Evolutionary conservation across 2,113 vertebrate genomes (phyloP).

Genomic region (Bufo bufo): DNA sequence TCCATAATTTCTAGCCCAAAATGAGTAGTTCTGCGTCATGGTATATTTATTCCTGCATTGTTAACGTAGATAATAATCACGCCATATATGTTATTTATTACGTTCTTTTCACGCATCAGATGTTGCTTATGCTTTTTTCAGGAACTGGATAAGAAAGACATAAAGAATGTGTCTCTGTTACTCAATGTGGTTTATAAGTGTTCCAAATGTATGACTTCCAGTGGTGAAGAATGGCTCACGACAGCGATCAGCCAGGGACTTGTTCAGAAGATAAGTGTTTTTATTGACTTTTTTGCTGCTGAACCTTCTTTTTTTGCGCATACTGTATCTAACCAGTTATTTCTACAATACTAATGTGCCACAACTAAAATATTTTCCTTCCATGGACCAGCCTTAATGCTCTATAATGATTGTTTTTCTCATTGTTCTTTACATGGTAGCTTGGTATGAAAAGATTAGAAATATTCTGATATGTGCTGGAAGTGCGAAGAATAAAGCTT

Average conservation of each 20-base stretch:
- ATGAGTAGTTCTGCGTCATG: too few species aligned
- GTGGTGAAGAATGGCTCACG: constrained; percentile 76
- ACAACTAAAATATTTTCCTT: background rate
- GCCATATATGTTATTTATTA: background rate
- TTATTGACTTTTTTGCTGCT: background rate
- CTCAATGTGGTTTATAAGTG: constrained; percentile 78
- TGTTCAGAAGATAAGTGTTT: constrained; percentile 90
- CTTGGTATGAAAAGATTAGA: constrained; percentile 90
- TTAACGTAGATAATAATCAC: too few species aligned
- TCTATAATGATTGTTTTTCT: background rate
- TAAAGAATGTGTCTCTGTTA: constrained; percentile 72
- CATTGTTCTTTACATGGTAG: constrained; percentile 77
- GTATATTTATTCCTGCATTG: too few species aligned
- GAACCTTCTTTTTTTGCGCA: background rate
- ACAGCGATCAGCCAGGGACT: constrained; percentile 80
- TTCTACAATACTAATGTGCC: background rate
- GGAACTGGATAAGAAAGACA: constrained; percentile 80
- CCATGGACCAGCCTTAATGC: background rate
- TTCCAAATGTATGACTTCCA: constrained; percentile 75
- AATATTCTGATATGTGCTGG: constrained; percentile 77
- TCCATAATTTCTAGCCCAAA: too few species aligned
- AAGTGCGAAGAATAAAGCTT: constrained; percentile 72
- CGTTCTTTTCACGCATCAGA: background rate
- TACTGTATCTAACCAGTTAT: background rate
- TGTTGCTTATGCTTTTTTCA: constrained; percentile 65